Conservation (phyloP, 1,140 invertebrate species). For the Bombus vancouverensis region DNA sequence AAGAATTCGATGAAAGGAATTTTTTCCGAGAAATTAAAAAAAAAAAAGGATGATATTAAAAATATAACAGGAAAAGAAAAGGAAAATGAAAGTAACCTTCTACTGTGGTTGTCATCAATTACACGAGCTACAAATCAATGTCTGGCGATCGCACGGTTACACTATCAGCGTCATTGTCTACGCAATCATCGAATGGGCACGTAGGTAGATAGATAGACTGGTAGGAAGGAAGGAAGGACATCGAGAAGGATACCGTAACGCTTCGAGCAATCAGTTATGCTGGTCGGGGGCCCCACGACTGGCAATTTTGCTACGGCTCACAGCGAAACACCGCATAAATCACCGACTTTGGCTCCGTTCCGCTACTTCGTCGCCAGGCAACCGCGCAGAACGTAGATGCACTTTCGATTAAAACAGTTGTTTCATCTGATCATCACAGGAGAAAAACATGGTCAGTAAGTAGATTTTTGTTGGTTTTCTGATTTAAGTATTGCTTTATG, state of each 20-base stretch:
- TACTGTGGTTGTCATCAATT: not conserved
- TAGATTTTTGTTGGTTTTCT: too few species aligned
- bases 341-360: constrained; percentile 37
- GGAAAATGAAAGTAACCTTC: not conserved
- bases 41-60: too few species aligned
- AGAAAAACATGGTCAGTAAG: too few species aligned
- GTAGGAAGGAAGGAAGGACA: constrained; percentile 45
- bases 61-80: not conserved
- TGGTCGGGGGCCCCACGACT: constrained; percentile 34
- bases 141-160: not conserved
- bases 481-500: too few species aligned
- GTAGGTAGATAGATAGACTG: constrained; percentile 41
- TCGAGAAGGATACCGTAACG: constrained; percentile 55
- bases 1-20: too few species aligned
- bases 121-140: not conserved
- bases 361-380: not conserved
- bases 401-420: not conserved
- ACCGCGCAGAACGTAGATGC: not conserved
- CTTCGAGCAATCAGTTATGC: constrained; percentile 61
- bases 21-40: too few species aligned
- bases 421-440: not conserved
- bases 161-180: constrained; percentile 10
- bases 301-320: constrained; percentile 43
- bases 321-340: constrained; percentile 44
- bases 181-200: not conserved